phyloP scores from a whole-genome alignment of 2,797 vertebrate genomes.

The Cottoperca gobio region DNA sequence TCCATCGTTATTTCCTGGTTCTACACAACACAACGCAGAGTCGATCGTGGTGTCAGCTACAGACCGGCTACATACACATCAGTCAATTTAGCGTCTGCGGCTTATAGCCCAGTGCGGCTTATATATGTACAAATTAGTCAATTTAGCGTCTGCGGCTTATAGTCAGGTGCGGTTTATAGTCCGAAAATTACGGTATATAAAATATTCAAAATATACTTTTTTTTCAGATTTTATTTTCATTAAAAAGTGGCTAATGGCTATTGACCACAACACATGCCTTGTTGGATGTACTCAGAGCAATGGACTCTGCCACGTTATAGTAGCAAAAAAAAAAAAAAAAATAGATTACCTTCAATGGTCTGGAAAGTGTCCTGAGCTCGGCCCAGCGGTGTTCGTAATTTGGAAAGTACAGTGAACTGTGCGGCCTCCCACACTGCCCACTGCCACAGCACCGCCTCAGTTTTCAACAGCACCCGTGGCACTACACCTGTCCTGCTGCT shows the following conservation, averaged over 20 bases:
- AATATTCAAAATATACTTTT: neutral
- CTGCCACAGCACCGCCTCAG: conserved; percentile 96
- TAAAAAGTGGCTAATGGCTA: neutral
- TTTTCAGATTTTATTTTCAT: neutral
- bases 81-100: no score
- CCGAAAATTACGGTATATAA: no score
- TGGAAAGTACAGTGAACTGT: conserved; percentile 98
- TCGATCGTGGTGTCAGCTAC: no score
- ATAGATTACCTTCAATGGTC: conserved; percentile 94
- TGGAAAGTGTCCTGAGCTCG: conserved; percentile 99
- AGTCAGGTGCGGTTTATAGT: no score
- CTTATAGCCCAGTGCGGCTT: no score
- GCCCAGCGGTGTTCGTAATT: conserved; percentile 94
- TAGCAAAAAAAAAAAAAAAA: neutral
- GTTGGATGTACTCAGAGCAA: neutral
- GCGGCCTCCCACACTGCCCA: conserved; percentile 99
- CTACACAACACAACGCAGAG: no score
- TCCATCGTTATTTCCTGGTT: no score
- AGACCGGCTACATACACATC: no score
- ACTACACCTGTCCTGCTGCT: conserved; percentile 78
- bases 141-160: no score
- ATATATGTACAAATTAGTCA: no score
- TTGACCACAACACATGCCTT: neutral
- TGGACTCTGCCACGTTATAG: neutral
- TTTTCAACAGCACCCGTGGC: conserved; percentile 91